Percentiles rank a stretch among this genome's conserved stretches.
phyloP scores from a whole-genome alignment of 1,140 invertebrate genomes.

The Aphis craccivora region DNA sequence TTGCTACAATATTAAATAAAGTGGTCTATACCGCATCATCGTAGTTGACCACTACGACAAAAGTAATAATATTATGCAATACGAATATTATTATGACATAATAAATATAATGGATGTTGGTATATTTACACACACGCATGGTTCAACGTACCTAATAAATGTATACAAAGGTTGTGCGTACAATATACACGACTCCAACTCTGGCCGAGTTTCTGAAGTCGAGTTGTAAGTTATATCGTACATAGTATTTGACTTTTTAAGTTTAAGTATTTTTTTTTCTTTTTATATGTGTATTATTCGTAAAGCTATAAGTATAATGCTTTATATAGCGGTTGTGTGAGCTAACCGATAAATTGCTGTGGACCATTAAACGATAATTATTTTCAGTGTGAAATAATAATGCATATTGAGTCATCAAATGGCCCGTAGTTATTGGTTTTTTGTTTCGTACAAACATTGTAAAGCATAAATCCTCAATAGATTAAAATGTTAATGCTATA shows the following conservation, averaged over 20 bases:
- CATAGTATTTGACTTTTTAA: not conserved
- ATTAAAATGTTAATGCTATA: not conserved
- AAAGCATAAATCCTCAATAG: not conserved
- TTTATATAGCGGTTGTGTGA: not conserved
- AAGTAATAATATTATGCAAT: slow-evolving; percentile 2
- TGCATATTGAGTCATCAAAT: not conserved
- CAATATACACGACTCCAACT: not conserved
- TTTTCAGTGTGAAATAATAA: not conserved
- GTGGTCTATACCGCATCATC: not conserved
- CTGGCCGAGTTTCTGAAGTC: not conserved
- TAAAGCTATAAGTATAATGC: not conserved
- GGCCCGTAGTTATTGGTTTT: not conserved
- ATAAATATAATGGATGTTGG: not conserved
- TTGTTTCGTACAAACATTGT: not conserved
- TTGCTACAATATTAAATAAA: not conserved
- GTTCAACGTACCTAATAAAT: not conserved
- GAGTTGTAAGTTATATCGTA: not conserved
- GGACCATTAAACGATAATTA: not conserved
- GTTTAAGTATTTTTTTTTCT: not conserved
- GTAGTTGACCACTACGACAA: not conserved
- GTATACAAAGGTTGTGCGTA: not conserved
- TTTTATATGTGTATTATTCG: too few relatives aligned
- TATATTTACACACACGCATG: not conserved
- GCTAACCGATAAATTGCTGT: not conserved
- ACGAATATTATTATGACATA: not conserved